Evolutionary conservation across 2,113 vertebrate species (phyloP).

Genomic region (Donacobius atricapilla): DNA sequence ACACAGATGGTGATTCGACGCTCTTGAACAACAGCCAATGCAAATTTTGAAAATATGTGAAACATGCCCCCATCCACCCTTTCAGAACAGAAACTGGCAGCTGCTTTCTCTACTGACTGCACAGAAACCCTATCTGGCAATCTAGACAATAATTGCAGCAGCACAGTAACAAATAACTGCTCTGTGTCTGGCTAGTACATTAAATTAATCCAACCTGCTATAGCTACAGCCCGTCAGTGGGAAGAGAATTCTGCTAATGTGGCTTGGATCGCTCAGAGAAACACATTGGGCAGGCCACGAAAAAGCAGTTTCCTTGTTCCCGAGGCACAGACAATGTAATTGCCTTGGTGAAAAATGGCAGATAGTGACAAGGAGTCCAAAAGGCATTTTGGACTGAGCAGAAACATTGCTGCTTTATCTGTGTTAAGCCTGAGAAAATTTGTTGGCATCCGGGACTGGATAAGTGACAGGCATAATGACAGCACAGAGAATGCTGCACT

Average conservation of each 20-base stretch:
- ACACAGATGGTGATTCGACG: constrained; percentile 33
- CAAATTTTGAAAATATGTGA: constrained; percentile 55
- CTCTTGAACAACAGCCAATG: constrained; percentile 44
- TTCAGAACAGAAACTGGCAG: constrained; percentile 56
- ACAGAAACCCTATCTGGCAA: constrained; percentile 53
- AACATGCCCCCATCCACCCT: constrained; percentile 43
- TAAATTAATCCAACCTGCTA: constrained; percentile 63
- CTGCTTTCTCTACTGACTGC: constrained; percentile 29
- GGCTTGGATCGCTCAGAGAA: constrained; percentile 19
- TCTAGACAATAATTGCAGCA: constrained; percentile 48
- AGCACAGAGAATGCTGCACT: constrained; percentile 57
- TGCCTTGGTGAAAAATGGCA: constrained; percentile 59
- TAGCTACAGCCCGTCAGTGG: not conserved
- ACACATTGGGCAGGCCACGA: constrained; percentile 36
- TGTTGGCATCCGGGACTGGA: constrained; percentile 64
- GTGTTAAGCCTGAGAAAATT: constrained; percentile 68
- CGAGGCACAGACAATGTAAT: constrained; percentile 44
- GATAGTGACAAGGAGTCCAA: constrained; percentile 57
- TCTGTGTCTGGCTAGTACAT: constrained; percentile 50
- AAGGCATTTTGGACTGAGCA: constrained; percentile 57
- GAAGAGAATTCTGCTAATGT: constrained; percentile 51
- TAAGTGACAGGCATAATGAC: constrained; percentile 68
- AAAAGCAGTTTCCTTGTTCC: constrained; percentile 43
- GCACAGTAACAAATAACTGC: constrained; percentile 46
- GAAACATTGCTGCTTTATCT: constrained; percentile 68